Base-by-base conservation (phyloP, 1,140 invertebrate species). In the Drosophila orosa region DNA sequence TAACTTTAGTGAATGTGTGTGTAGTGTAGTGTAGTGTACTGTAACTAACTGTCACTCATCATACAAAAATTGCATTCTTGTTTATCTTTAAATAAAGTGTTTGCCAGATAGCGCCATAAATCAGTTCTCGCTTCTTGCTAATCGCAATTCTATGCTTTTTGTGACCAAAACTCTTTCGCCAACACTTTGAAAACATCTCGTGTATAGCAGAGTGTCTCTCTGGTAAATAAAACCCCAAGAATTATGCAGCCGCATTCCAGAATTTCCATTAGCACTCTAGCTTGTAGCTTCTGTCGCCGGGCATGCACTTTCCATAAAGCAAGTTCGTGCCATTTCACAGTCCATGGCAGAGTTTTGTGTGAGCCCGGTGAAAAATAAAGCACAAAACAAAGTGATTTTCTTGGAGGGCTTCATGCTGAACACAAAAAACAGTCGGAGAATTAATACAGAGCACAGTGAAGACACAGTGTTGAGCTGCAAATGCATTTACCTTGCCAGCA, bases 261-360 rank as follows among this genome's bases (percentile, higher is more conserved):
- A 39, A 25, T 48, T 56, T 58, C 68, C 65, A 71, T 71, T 71
- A 71, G 50, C 39, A 66, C 44, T 25, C 24, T 24, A n/a, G 25
- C 22, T 33, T 44, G 17, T 22, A 19, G 35, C 31, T 63, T 31
- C 56, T 29, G 39, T 65, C 54, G 54, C 29, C 13, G 22, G 35
- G 19, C 42, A 66, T 61, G 19, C 42, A 66, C 65, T 67, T 66
- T 67, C 27, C 17, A 40, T 27, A 45, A 25, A 31, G 37, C 48
- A 17, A 25, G 66, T 71, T 72, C 68, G 68, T 72, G 68, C 42
- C 50, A 27, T 58, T 72, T 72, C 15, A 25, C 52, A 47, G 67
- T 35, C 35, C 52, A 58, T 22, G 31, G 15, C 17, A 15, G 10
- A 47, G 40, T 71, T 71, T 29, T 37, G 63, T 57, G 50, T 17